Conservation (phyloP, 2,113 vertebrate genomes). For the Upupa epops region DNA sequence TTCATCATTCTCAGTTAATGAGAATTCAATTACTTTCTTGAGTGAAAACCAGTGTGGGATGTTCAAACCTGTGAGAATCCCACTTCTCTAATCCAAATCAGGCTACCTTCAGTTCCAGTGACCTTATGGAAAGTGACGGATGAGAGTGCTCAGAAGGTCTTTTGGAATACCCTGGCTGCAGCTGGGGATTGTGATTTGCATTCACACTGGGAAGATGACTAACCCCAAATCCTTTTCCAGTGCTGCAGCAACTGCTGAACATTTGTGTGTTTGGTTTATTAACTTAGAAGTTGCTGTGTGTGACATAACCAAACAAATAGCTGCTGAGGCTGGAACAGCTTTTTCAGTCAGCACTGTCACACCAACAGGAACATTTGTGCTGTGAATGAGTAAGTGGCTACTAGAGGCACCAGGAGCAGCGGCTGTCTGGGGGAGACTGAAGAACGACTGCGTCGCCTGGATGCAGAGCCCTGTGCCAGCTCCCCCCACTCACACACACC, state of each 20-base stretch:
- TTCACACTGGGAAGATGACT: not conserved
- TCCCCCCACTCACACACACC: not conserved
- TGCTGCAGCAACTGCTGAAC: not conserved
- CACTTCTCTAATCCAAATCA: not conserved
- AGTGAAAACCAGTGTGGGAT: not conserved
- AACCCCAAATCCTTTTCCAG: not conserved
- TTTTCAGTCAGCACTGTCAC: constrained; percentile 25
- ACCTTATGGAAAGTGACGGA: not conserved
- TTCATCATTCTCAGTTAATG: not conserved
- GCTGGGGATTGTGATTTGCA: not conserved
- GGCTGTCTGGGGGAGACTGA: constrained; percentile 35
- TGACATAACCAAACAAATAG: constrained; percentile 38
- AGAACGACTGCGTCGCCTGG: not conserved
- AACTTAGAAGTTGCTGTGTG: constrained; percentile 45
- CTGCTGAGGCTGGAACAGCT: constrained; percentile 22
- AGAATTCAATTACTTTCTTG: not conserved
- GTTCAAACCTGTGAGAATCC: not conserved
- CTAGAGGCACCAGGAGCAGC: not conserved
- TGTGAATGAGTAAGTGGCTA: constrained; percentile 40
- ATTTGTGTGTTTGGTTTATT: constrained; percentile 46
- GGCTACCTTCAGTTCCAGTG: not conserved
- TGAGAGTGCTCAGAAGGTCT: not conserved
- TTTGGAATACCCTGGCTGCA: not conserved
- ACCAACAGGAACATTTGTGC: constrained; percentile 27
- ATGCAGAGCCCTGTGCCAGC: not conserved